Conservation (phyloP, 1,140 invertebrate genomes). For the Drosophila fuyamai region DNA sequence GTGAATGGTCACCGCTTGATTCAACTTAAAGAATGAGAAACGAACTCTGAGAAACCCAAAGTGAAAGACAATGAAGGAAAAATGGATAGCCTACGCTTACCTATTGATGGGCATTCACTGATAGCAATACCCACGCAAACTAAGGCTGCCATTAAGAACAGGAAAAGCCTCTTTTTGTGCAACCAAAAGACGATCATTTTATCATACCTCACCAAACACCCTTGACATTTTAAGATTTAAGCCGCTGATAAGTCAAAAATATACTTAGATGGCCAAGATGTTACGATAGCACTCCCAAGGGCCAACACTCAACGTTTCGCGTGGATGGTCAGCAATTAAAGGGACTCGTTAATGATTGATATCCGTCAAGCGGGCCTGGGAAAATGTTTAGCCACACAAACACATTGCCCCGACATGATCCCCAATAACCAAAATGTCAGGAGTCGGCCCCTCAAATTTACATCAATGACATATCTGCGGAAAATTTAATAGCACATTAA, state of each 20-base stretch:
- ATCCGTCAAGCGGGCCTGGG: constrained; percentile 40
- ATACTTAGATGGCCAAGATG: constrained; percentile 33
- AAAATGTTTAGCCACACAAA: constrained; percentile 31
- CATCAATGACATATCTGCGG: constrained; percentile 47
- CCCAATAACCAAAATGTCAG: constrained; percentile 42
- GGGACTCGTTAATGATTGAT: constrained; percentile 61
- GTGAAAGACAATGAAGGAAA: constrained; percentile 6
- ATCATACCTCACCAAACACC: constrained; percentile 42
- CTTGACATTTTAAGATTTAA: constrained; percentile 29
- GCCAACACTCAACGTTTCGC: constrained; percentile 32
- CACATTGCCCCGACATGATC: constrained; percentile 23
- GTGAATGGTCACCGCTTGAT: constrained; percentile 42
- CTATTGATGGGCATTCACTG: constrained; percentile 45
- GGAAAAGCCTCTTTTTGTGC: constrained; percentile 40
- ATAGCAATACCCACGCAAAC: constrained; percentile 44
- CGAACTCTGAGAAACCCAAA: constrained; percentile 1
- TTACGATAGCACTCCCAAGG: constrained; percentile 32
- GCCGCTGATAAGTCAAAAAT: constrained; percentile 35
- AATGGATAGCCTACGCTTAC: constrained; percentile 24
- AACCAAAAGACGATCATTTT: constrained; percentile 38
- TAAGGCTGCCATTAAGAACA: constrained; percentile 11
- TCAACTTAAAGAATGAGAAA: constrained; percentile 37
- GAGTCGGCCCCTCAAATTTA: constrained; percentile 48
- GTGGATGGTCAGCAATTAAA: constrained; percentile 39
- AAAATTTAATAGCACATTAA: constrained; percentile 67